Evolutionary conservation across 2,797 vertebrate species (phyloP).

Genomic region (Rhinella marina): DNA sequence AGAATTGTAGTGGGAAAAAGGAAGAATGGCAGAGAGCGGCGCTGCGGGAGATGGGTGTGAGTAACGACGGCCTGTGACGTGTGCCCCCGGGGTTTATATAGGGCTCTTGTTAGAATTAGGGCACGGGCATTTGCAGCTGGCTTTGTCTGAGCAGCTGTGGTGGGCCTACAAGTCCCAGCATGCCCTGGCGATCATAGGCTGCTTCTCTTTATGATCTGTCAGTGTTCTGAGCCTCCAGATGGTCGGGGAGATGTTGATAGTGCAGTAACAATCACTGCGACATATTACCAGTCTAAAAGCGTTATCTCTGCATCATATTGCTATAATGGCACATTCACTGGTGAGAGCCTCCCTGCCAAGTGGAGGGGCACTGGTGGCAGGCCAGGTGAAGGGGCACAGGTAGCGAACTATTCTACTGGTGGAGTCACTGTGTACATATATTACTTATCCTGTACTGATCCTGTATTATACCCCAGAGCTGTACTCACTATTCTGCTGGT

Average conservation of each 20-base stretch:
- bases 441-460: too few relatives aligned
- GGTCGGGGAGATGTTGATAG: too few relatives aligned
- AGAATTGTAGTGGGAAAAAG: neutral
- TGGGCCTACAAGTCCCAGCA: neutral
- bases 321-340: too few relatives aligned
- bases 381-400: too few relatives aligned
- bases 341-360: too few relatives aligned
- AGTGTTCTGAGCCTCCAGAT: neutral
- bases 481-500: too few relatives aligned
- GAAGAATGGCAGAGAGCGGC: neutral
- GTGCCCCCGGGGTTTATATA: too few relatives aligned
- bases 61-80: neutral
- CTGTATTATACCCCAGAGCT: too few relatives aligned
- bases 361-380: too few relatives aligned
- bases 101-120: neutral
- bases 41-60: neutral
- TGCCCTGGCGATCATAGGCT: neutral
- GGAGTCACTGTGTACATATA: constrained; percentile 1
- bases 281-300: too few relatives aligned
- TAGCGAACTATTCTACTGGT: constrained; percentile 9
- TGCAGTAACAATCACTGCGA: too few relatives aligned
- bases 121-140: neutral
- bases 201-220: neutral
- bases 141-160: neutral
- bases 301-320: too few relatives aligned